Percentiles rank a stretch among this genome's conserved stretches.
phyloP scores from a whole-genome alignment of 1,140 invertebrate genomes.

The Rhopalosiphum padi region DNA sequence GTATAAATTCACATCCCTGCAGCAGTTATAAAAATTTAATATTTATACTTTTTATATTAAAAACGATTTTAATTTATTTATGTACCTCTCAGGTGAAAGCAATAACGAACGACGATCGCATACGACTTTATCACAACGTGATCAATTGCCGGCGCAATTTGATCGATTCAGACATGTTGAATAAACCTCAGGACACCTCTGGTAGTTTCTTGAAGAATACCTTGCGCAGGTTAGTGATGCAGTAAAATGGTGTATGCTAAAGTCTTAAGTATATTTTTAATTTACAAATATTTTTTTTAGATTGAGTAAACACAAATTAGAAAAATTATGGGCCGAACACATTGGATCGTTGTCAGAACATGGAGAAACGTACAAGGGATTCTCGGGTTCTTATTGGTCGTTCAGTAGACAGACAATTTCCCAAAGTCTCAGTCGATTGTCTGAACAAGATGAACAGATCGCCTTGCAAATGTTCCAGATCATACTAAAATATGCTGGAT shows the following conservation, averaged over 20 bases:
- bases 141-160: slow-evolving; percentile 78
- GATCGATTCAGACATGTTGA: slow-evolving; percentile 82
- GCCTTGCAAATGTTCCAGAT: slow-evolving; percentile 81
- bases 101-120: slow-evolving; percentile 82
- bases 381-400: slow-evolving; percentile 87
- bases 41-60: background rate
- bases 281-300: slow-evolving; percentile 64
- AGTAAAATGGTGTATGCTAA: background rate
- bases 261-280: background rate
- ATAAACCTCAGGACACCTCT: slow-evolving; percentile 79
- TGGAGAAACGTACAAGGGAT: slow-evolving; percentile 87
- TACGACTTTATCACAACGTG: slow-evolving; percentile 81
- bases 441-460: slow-evolving; percentile 86
- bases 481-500: slow-evolving; percentile 81
- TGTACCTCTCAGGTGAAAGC: slow-evolving; percentile 66
- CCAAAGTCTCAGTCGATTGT: slow-evolving; percentile 82
- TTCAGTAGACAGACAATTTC: slow-evolving; percentile 81
- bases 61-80: background rate
- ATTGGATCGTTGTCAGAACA: slow-evolving; percentile 70
- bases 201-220: slow-evolving; percentile 88
- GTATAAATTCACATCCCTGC: background rate
- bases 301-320: slow-evolving; percentile 85
- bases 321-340: slow-evolving; percentile 83
- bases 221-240: slow-evolving; percentile 70
- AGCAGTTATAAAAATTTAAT: background rate